These are phyloP conservation scores for Redunca redunca DNA, from an alignment of 2,113 vertebrate genomes.

Conservation along the genomic window DNA sequence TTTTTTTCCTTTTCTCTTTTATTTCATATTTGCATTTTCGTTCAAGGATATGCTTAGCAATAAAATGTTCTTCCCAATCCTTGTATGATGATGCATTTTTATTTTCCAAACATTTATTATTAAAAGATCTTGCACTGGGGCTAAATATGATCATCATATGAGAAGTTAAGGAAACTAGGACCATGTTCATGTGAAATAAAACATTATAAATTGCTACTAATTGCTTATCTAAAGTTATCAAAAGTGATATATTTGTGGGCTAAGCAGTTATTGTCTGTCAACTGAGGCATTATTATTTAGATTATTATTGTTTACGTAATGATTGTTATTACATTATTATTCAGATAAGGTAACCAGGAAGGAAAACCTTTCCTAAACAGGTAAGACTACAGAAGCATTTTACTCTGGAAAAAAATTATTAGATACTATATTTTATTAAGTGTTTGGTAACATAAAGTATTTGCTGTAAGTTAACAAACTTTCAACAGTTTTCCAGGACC, in stretches of 20 bases:
- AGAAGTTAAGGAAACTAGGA: neutral
- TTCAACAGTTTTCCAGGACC: neutral
- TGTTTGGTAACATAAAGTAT: neutral
- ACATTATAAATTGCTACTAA: neutral
- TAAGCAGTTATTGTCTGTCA: neutral
- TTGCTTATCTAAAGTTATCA: neutral
- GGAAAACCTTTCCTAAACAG: neutral
- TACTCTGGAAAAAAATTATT: neutral
- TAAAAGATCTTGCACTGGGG: neutral
- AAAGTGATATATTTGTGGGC: neutral
- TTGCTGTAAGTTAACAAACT: neutral
- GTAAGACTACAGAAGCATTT: neutral
- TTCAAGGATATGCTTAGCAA: slow-evolving; percentile 96
- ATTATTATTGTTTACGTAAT: neutral
- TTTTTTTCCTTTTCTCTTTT: slow-evolving; percentile 80
- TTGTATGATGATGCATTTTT: slow-evolving; percentile 78
- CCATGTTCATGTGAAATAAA: neutral
- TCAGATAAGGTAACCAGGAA: neutral
- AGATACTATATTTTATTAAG: neutral
- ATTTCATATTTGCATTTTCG: slow-evolving; percentile 88
- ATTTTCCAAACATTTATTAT: slow-evolving; percentile 64
- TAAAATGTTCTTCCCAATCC: slow-evolving; percentile 96
- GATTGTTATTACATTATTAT: neutral
- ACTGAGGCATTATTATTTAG: neutral
- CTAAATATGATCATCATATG: neutral